Evolutionary conservation across 2,888 invertebrate species (phyloP), one percentile per base, ranked within the genome.

Genomic region (Plebejus anna): DNA sequence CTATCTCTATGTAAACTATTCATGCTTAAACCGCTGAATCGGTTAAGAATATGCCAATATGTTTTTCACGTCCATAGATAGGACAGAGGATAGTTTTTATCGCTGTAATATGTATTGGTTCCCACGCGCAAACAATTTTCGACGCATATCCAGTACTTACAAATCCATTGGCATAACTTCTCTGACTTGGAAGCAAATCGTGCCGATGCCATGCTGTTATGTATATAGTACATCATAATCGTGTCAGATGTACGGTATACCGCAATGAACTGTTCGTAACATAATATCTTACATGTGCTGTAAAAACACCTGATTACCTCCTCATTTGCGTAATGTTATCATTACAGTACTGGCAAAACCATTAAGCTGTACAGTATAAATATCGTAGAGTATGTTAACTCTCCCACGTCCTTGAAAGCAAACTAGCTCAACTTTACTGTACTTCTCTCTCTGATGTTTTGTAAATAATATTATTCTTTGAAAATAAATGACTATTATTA

Each of bases 221-320:
- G 11, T 61, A 61, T 13, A 13, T 32, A 32, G 66, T 32, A 28
- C 66, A 32, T 32, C 32, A 66, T 6, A 36, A 36, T 66, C 66
- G 16, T 66, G 32, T 66, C 66, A 66, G 13, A 5, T 16, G 9
- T 66, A 66, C 32, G 16, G 66, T 16, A 22, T 66, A 66, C 32
- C 16, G 66, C 66, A 66, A 66, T 36, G 32, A 66, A 66, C 66
- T 36, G 66, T 66, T 66, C 66, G 66, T 66, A 66, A 66, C 66
- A 36, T 66, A 66, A 36, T 66, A 66, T 66, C 66, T 66, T 66
- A 66, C 13, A 32, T 66, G 11, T 66, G 66, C 32, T 36, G 32
- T 66, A 66, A 66, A 66, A 66, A 66, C 66, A 36, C 5, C 66
- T 36, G 66, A 66, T 66, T 66, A 66, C 66, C 66, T 66, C 66